phyloP scores from a whole-genome alignment of 2,888 invertebrate species.

The Melanostoma scalare region DNA sequence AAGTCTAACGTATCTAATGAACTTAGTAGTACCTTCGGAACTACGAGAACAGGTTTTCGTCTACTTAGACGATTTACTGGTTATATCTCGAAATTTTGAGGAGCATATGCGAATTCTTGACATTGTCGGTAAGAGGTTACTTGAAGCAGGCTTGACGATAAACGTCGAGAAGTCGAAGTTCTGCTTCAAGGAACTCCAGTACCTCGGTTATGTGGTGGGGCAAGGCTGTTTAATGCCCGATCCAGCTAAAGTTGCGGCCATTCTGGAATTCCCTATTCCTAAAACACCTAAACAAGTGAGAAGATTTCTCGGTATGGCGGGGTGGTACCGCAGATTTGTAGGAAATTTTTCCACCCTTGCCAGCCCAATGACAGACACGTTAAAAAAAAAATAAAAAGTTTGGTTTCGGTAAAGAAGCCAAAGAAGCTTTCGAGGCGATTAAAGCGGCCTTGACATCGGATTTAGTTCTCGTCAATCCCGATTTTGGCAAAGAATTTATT shows the following conservation, averaged over 20 bases:
- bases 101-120: not conserved
- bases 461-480: constrained; percentile 13
- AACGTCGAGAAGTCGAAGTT: constrained; percentile 29
- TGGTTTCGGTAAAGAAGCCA: no score
- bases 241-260: constrained; percentile 44
- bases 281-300: not conserved
- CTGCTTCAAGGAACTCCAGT: not conserved
- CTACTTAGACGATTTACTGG: no score
- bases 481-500: constrained; percentile 43
- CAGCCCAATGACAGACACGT: constrained; percentile 32
- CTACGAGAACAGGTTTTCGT: no score
- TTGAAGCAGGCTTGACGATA: constrained; percentile 22
- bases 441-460: not conserved
- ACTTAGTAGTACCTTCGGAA: no score
- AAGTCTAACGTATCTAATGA: no score
- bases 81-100: not conserved
- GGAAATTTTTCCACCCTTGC: constrained; percentile 36
- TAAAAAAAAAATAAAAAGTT: not conserved
- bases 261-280: not conserved
- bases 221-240: constrained; percentile 17
- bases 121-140: not conserved
- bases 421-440: no score
- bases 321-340: constrained; percentile 13
- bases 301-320: constrained; percentile 22
- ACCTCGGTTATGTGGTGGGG: constrained; percentile 57